Evolutionary conservation across 1,140 invertebrate species (phyloP).

Genomic region (Papilio dardanus): DNA sequence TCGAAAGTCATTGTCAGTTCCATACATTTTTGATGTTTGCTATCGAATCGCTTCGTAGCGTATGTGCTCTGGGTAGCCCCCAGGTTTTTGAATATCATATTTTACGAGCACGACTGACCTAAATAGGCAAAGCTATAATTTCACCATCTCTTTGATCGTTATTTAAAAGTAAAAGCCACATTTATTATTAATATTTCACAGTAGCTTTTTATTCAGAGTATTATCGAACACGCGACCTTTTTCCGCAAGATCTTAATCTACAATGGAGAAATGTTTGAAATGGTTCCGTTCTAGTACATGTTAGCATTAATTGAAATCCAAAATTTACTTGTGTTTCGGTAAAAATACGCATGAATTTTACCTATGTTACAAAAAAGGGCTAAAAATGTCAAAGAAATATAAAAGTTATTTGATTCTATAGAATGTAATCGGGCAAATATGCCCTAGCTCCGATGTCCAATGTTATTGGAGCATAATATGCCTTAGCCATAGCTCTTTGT

Average conservation of each 20-base stretch:
- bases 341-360: not conserved
- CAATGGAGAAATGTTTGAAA: slow-evolving; percentile 8
- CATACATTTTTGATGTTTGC: no score
- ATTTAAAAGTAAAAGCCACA: slow-evolving; percentile 26
- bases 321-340: not conserved
- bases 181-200: slow-evolving; percentile 17
- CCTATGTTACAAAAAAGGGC: not conserved
- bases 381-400: not conserved
- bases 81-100: not conserved
- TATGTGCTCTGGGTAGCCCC: no score
- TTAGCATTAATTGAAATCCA: no score
- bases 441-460: not conserved
- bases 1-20: no score
- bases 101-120: slow-evolving; percentile 17
- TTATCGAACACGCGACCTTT: slow-evolving; percentile 26
- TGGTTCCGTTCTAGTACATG: slow-evolving; percentile 15
- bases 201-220: not conserved
- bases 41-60: no score
- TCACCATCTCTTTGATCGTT: slow-evolving; percentile 29
- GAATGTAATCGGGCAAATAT: not conserved
- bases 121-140: slow-evolving; percentile 12
- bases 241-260: slow-evolving; percentile 20
- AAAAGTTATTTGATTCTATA: not conserved
- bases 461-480: slow-evolving; percentile 15
- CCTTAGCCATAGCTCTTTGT: slow-evolving; percentile 31